Conservation (phyloP, 1,140 invertebrate species). For the Cepaea nemoralis region DNA sequence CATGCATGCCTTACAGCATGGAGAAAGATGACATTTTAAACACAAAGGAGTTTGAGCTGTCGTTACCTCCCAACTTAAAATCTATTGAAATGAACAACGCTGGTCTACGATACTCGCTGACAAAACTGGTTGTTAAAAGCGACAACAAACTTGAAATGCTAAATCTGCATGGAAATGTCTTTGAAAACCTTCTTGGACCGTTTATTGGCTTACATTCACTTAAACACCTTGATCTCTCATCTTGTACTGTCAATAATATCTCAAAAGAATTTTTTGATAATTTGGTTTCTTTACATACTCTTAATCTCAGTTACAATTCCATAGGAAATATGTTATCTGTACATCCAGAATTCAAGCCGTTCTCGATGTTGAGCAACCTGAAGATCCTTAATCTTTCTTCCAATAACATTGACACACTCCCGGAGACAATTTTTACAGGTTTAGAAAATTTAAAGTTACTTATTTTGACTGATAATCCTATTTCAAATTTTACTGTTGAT, state of each 20-base stretch:
- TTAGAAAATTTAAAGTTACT: constrained; percentile 32
- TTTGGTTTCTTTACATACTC: not conserved
- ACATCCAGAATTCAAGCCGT: not conserved
- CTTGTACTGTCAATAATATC: not conserved
- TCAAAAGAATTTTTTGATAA: not conserved
- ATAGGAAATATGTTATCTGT: constrained; percentile 13
- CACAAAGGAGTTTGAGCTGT: not conserved
- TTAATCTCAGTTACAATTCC: not conserved
- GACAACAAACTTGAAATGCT: not conserved
- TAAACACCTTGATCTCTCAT: not conserved
- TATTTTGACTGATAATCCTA: constrained; percentile 42
- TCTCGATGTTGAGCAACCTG: constrained; percentile 32
- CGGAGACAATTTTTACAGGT: constrained; percentile 22
- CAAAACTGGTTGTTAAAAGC: not conserved
- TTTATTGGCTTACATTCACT: not conserved
- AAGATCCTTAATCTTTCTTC: constrained; percentile 42
- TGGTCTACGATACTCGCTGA: not conserved
- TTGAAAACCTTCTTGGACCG: not conserved
- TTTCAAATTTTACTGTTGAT: constrained; percentile 38
- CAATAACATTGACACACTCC: constrained; percentile 44
- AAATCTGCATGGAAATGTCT: not conserved
- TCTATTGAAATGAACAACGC: constrained; percentile 9
- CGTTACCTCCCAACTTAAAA: not conserved
- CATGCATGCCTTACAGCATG: not conserved
- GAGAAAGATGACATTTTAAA: not conserved